phyloP scores from a whole-genome alignment of 2,113 vertebrate species.

The Silurus asotus region DNA sequence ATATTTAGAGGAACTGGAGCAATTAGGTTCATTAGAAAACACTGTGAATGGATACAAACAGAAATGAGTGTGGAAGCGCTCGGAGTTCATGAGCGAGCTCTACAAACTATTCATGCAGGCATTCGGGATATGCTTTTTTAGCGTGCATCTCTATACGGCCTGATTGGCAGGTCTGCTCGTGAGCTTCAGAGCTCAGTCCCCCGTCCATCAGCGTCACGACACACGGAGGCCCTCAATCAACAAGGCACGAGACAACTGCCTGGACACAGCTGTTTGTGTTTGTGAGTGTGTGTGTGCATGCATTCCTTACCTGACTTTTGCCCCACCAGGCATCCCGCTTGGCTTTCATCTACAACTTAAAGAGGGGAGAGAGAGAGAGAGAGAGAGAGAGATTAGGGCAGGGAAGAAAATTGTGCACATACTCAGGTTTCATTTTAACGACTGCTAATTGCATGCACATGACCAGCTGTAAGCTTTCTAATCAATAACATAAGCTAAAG shows the following conservation, averaged over 20 bases:
- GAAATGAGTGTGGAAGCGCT: not conserved
- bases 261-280: constrained; percentile 46
- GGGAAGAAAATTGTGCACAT: not conserved
- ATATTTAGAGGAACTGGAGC: constrained; percentile 18
- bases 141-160: not conserved
- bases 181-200: constrained; percentile 39
- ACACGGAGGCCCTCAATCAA: constrained; percentile 46
- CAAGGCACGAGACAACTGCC: constrained; percentile 27
- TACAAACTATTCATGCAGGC: not conserved
- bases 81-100: not conserved
- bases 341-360: constrained; percentile 84
- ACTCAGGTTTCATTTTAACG: constrained; percentile 53
- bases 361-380: constrained; percentile 34
- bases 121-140: not conserved
- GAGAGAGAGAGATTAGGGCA: constrained; percentile 31
- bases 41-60: not conserved
- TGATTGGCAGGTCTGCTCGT: constrained; percentile 53
- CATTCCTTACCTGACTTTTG: constrained; percentile 76
- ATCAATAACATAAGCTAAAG: constrained; percentile 36
- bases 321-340: constrained; percentile 72
- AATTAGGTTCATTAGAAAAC: constrained; percentile 21
- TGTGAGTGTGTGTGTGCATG: constrained; percentile 37
- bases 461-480: constrained; percentile 37
- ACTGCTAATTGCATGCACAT: constrained; percentile 48
- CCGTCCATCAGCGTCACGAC: constrained; percentile 44